Conservation (phyloP, 2,888 invertebrate genomes). For the Coelopa pilipes region DNA sequence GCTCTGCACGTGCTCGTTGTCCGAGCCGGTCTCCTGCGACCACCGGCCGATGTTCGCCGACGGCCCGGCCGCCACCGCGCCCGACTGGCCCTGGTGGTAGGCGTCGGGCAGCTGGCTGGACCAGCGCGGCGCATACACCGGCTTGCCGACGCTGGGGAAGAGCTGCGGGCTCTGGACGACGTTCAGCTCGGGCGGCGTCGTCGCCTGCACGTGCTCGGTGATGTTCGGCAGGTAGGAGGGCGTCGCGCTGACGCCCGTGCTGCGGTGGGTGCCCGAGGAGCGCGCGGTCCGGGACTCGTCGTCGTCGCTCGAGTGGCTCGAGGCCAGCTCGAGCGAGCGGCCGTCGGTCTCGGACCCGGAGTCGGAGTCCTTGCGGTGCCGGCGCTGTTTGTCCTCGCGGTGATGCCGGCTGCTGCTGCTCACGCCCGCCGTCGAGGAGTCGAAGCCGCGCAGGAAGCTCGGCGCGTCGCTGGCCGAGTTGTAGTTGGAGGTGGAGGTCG, state of each 20-base stretch:
- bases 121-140: slow-evolving; percentile 76
- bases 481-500: slow-evolving; percentile 88
- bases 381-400: slow-evolving; percentile 60
- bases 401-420: slow-evolving; percentile 43
- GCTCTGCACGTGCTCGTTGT: slow-evolving; percentile 73
- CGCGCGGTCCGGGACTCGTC: slow-evolving; percentile 72
- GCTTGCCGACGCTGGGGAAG: slow-evolving; percentile 74
- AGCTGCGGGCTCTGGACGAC: slow-evolving; percentile 76
- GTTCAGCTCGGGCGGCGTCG: slow-evolving; percentile 73
- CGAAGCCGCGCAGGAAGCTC: slow-evolving; percentile 73
- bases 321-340: slow-evolving; percentile 88
- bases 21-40: slow-evolving; percentile 84
- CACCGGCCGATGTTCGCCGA: slow-evolving; percentile 73
- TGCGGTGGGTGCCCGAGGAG: slow-evolving; percentile 66
- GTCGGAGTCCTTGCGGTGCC: slow-evolving; percentile 75
- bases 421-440: slow-evolving; percentile 57
- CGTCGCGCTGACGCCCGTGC: slow-evolving; percentile 65
- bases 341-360: slow-evolving; percentile 85
- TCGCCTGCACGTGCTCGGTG: slow-evolving; percentile 71
- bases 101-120: slow-evolving; percentile 76
- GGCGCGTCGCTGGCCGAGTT: slow-evolving; percentile 84
- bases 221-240: slow-evolving; percentile 74
- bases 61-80: slow-evolving; percentile 49
- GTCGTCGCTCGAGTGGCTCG: slow-evolving; percentile 95
- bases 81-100: slow-evolving; percentile 72